Base-by-base conservation (phyloP, 1,140 invertebrate genomes). In the Macrobrachium rosenbergii region DNA sequence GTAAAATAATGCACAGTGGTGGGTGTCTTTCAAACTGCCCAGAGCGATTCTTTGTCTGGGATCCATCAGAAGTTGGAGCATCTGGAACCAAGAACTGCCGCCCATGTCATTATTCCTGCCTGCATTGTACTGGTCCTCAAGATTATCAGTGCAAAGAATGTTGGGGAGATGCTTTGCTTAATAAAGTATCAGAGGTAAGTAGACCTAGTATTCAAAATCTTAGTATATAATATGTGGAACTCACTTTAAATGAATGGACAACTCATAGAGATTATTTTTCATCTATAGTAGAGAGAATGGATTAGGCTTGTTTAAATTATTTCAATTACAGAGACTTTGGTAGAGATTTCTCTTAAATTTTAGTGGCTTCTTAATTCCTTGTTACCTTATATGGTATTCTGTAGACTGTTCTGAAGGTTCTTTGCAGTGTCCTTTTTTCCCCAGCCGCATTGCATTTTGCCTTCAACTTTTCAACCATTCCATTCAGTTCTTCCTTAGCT, bases 101-200 rank as follows among this genome's bases (percentile, higher is more conserved):
- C 8, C 90, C 90, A 12, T 95, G 94, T 91, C 94, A 95, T 91
- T 95, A 95, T 90, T 92, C 93, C 6, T 95, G 94, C 90, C 91
- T 92, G 87, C 91, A 91, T 11, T 95, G 94, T 89, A 90, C 89
- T 8, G 94, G 94, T 11, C 92, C 93, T 0, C 92, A 93, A 87
- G 93, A 94, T 90, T 93, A 94, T 85, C 91, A 94, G 83, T 95
- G 94, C 89, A 91, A 90, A 14, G 84, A 90, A 11, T 95, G 94
- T 91, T 93, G 93, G 89, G 90, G 89, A 5, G 94, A 94, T 90
- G 92, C 93, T 12, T 88, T 90, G 72, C 88, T 94, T 45, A 81
- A 81, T 52, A 75, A 0, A 12, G 76, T 69, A 19, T 76, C 59
- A 28, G 43, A 82, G 85, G 85, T 87, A 69, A 75, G 58, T 19